A percentile compares a stretch with the other conserved stretches of the same genome.
phyloP scores from a whole-genome alignment of 2,113 vertebrate species.

The Eulemur macaco region DNA sequence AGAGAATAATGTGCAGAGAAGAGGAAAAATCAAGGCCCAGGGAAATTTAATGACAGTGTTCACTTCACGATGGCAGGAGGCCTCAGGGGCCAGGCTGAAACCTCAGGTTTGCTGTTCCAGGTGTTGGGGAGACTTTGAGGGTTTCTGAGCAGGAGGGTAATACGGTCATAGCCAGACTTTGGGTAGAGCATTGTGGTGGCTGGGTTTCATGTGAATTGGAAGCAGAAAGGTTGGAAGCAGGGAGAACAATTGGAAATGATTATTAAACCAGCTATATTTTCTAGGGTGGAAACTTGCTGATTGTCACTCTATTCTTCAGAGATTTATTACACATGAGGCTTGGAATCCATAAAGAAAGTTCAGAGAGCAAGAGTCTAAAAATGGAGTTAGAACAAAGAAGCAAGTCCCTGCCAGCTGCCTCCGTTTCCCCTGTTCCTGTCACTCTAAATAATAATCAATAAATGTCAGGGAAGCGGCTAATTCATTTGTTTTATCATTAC shows the following conservation, averaged over 20 bases:
- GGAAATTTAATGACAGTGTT: neutral
- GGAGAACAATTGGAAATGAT: neutral
- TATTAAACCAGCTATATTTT: neutral
- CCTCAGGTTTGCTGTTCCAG: neutral
- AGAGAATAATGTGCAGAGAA: neutral
- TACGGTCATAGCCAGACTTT: neutral
- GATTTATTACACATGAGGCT: conserved; percentile 4
- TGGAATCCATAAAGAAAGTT: conserved; percentile 11
- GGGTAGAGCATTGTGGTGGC: neutral
- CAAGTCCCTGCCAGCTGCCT: neutral
- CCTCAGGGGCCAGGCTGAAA: neutral
- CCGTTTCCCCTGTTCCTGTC: neutral
- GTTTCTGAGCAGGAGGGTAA: neutral
- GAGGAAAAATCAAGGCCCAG: neutral
- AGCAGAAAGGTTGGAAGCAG: neutral
- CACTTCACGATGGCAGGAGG: neutral
- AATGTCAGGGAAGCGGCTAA: neutral
- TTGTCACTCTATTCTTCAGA: neutral
- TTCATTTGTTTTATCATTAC: neutral
- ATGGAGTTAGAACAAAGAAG: neutral
- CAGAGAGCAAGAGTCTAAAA: neutral
- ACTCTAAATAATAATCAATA: neutral
- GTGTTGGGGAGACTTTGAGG: neutral
- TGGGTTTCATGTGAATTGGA: neutral
- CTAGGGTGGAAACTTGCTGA: neutral